Base-by-base conservation (phyloP, 2,888 invertebrate species). In the Dilophus febrilis region DNA sequence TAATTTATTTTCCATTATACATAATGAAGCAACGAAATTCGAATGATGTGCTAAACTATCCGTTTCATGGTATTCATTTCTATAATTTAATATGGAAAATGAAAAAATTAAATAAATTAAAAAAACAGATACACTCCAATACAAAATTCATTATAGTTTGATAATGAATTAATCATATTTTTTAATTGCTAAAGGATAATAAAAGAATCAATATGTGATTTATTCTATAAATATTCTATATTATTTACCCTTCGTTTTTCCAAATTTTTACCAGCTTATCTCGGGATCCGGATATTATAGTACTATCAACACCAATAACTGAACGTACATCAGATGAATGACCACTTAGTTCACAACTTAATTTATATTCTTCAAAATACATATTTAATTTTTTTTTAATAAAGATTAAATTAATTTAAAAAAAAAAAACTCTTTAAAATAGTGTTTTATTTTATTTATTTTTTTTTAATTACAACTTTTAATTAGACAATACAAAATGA, bases 261-360 rank as follows among this genome's bases (percentile, higher is more conserved):
- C 92, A 94, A 30, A 87, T 64, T 63, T 83, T 83, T 2, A 84
- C 78, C 13, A 85, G 85, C 59, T 77, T 77, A 61, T 94, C 94
- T 50, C 92, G 71, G 4, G 92, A 92, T 18, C 82, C 84, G 6
- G 91, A 90, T 33, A 91, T 65, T 51, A 94, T 76, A 46, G 72
- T 73, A 52, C 77, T 78, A 48, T 78, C 77, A 44, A 69, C 64
- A 11, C 67, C 67, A 39, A 72, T 72, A 16, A 92, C 71, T 41
- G 80, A 73, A 49, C 92, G 71, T 16, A 94, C 88, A 59, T 94
- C 92, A 56, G 79, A 67, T 34, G 79, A 77, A 61, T 94, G 92
- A 1, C 86, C 87, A 48, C 65, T 63, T 39, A 91, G 64, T 48
- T 76, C 72, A 53, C 78, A 72, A 58, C 87, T 81, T 47, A 91